Evolutionary conservation across 2,113 vertebrate genomes (phyloP).

Genomic region (Malaclemys terrapin): DNA sequence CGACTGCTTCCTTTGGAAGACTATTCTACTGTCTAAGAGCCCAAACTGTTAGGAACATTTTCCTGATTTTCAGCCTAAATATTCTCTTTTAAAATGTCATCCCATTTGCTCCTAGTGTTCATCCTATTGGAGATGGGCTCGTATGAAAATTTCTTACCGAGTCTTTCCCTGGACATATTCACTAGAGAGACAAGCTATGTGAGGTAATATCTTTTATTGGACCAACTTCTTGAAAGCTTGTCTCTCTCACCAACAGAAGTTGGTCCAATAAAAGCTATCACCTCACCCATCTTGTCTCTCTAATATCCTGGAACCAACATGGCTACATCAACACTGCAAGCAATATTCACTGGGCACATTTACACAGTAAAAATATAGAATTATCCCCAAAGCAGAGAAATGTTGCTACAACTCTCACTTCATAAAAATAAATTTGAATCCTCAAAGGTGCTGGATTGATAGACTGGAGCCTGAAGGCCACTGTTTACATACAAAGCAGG

Average conservation of each 20-base stretch:
- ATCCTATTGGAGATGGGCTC: slow-evolving; percentile 33
- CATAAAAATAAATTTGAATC: background rate
- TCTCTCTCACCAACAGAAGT: background rate
- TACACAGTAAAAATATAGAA: background rate
- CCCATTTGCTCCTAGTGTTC: slow-evolving; percentile 39
- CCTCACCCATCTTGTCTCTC: background rate
- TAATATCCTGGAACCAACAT: background rate
- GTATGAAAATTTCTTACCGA: slow-evolving; percentile 9
- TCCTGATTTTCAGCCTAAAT: slow-evolving; percentile 52
- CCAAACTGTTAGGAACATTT: slow-evolving; percentile 62
- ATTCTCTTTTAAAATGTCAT: slow-evolving; percentile 43
- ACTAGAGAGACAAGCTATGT: background rate
- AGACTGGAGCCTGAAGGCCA: background rate
- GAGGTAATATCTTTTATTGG: background rate
- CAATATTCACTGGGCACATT: background rate
- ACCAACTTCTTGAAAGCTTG: background rate
- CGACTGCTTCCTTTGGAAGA: slow-evolving; percentile 55
- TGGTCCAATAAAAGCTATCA: background rate
- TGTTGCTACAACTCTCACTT: background rate
- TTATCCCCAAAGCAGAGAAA: background rate
- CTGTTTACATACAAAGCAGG: background rate
- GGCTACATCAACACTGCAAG: background rate
- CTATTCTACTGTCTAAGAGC: slow-evolving; percentile 19
- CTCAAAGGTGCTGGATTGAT: background rate
- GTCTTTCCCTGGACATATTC: slow-evolving; percentile 46